Conservation (phyloP, 2,888 invertebrate genomes). For the Latheticus oryzae region DNA sequence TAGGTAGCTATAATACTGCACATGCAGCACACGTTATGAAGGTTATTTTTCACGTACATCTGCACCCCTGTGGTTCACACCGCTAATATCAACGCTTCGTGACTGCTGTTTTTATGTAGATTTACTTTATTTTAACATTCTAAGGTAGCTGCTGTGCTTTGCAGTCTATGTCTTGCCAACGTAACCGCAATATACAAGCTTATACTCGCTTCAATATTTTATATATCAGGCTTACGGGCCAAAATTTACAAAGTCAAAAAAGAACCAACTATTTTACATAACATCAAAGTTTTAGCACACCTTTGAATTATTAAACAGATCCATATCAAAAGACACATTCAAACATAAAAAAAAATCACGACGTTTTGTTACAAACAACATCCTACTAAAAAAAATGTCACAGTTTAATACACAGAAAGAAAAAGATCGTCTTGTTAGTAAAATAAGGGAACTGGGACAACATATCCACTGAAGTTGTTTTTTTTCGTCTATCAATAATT, state of each 20-base stretch:
- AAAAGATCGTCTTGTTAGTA: too few relatives aligned
- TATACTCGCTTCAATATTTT: slow-evolving; percentile 34
- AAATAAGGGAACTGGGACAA: too few relatives aligned
- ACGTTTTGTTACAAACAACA: too few relatives aligned
- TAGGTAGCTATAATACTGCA: slow-evolving; percentile 32
- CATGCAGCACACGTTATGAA: slow-evolving; percentile 52
- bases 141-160: slow-evolving; percentile 39
- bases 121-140: slow-evolving; percentile 52
- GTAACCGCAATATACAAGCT: slow-evolving; percentile 36
- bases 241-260: too few relatives aligned
- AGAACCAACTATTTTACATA: too few relatives aligned
- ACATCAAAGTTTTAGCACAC: too few relatives aligned
- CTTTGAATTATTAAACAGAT: too few relatives aligned
- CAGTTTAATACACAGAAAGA: too few relatives aligned
- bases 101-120: slow-evolving; percentile 52
- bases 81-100: slow-evolving; percentile 52
- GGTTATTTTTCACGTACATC: slow-evolving; percentile 55
- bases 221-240: slow-evolving; percentile 35
- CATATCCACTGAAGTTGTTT: too few relatives aligned
- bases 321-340: too few relatives aligned
- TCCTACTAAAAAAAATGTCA: too few relatives aligned
- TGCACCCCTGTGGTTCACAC: slow-evolving; percentile 50
- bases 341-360: too few relatives aligned
- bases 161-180: slow-evolving; percentile 22
- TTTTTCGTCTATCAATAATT: slow-evolving; percentile 19